Evolutionary conservation across 2,113 vertebrate genomes (phyloP).

Genomic region (Pollimyrus isidori): DNA sequence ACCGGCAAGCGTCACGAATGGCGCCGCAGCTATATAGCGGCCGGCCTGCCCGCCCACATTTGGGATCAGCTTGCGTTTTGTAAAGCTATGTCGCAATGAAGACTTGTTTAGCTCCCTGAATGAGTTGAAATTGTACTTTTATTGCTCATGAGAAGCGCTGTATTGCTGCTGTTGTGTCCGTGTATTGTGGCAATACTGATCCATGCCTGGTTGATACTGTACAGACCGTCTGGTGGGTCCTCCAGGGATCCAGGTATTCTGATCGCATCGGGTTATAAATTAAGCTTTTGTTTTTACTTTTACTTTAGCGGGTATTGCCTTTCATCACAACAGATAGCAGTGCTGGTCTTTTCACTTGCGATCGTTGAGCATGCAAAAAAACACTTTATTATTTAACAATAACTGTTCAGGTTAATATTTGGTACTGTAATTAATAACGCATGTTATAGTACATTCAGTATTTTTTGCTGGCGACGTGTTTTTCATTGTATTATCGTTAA

Average conservation of each 20-base stretch:
- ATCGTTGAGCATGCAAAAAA: neutral
- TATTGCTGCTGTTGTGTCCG: neutral
- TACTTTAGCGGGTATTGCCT: neutral
- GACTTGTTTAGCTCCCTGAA: neutral
- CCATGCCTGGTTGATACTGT: neutral
- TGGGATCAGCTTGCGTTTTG: neutral
- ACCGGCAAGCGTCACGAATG: neutral
- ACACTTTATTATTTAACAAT: neutral
- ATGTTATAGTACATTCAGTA: neutral
- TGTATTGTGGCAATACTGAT: slow-evolving; percentile 2
- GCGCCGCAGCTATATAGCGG: neutral
- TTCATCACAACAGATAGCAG: neutral
- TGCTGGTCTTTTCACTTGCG: neutral
- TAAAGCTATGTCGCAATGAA: neutral
- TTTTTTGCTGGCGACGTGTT: neutral
- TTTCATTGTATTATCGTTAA: neutral
- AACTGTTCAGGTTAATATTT: neutral
- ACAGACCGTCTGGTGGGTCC: neutral
- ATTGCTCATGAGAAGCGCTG: neutral
- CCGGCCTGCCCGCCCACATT: neutral
- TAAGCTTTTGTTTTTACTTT: neutral
- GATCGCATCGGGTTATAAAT: neutral
- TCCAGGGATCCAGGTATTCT: neutral
- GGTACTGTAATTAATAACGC: neutral
- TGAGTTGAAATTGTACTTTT: neutral